phyloP scores from a whole-genome alignment of 2,888 invertebrate species.

The Nomada flava region DNA sequence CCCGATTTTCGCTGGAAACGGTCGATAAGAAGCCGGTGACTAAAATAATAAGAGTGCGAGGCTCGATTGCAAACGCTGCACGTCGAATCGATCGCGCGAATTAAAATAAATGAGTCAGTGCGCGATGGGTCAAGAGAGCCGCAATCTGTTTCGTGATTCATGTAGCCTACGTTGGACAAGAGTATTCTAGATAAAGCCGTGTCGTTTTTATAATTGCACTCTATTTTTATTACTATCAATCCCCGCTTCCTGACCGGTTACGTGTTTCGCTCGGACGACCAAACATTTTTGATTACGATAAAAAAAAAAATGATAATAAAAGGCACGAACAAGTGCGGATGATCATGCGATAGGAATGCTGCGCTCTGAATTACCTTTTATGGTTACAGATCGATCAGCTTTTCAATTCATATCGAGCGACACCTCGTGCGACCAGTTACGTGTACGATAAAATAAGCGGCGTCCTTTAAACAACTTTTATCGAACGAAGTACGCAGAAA shows the following conservation, averaged over 20 bases:
- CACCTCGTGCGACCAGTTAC: background rate
- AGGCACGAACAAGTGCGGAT: background rate
- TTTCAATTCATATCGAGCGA: background rate
- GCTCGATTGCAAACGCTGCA: background rate
- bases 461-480: background rate
- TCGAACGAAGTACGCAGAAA: background rate
- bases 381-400: background rate
- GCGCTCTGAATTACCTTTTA: background rate
- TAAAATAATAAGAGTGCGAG: background rate
- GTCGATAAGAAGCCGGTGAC: background rate
- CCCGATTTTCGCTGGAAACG: background rate
- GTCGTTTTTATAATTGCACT: slow-evolving; percentile 44
- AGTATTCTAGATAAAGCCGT: slow-evolving; percentile 24
- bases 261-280: background rate
- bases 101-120: slow-evolving; percentile 40
- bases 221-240: slow-evolving; percentile 53
- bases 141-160: slow-evolving; percentile 46
- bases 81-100: slow-evolving; percentile 34
- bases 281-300: background rate
- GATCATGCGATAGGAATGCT: background rate
- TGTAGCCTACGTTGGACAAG: background rate
- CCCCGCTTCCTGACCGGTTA: slow-evolving; percentile 45
- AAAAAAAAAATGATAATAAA: background rate
- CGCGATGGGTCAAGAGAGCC: slow-evolving; percentile 21
- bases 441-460: background rate